Evolutionary conservation across 2,888 invertebrate species (phyloP).

Genomic region (Brachynemurus nebulosus): DNA sequence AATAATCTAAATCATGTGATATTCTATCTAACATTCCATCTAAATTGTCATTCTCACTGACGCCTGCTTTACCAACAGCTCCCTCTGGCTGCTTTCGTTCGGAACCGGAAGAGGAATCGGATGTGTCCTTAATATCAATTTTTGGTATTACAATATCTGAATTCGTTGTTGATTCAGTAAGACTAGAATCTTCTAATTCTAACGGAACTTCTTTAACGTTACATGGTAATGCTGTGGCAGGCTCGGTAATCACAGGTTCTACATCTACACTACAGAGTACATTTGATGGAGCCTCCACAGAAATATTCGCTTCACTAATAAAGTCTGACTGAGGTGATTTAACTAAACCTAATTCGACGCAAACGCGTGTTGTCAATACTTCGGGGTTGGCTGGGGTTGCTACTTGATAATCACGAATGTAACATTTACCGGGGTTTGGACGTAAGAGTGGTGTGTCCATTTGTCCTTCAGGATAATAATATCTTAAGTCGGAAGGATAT

Average conservation of each 20-base stretch:
- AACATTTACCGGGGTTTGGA: slow-evolving; percentile 15
- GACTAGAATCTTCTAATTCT: slow-evolving; percentile 8
- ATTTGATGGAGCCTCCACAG: slow-evolving; percentile 22
- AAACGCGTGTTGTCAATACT: slow-evolving; percentile 36
- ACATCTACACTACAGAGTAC: slow-evolving; percentile 27
- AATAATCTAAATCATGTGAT: slow-evolving; percentile 67
- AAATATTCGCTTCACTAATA: slow-evolving; percentile 9
- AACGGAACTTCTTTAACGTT: background rate
- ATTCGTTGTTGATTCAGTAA: slow-evolving; percentile 6
- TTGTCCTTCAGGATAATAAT: slow-evolving; percentile 12
- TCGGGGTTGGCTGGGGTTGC: slow-evolving; percentile 29
- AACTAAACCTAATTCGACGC: slow-evolving; percentile 39
- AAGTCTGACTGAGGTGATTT: slow-evolving; percentile 23
- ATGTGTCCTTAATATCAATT: slow-evolving; percentile 8
- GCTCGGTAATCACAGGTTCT: slow-evolving; percentile 21
- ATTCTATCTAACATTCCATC: slow-evolving; percentile 66
- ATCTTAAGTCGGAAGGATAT: slow-evolving; percentile 12
- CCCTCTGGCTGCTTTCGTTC: slow-evolving; percentile 29
- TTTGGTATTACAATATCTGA: slow-evolving; percentile 8
- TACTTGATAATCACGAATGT: slow-evolving; percentile 16
- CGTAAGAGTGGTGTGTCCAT: slow-evolving; percentile 9
- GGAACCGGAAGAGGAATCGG: slow-evolving; percentile 8
- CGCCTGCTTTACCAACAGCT: slow-evolving; percentile 21
- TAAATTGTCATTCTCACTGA: slow-evolving; percentile 31
- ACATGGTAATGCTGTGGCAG: slow-evolving; percentile 10